Base-by-base conservation (phyloP, 2,797 vertebrate genomes). In the Myotis pilosus region DNA sequence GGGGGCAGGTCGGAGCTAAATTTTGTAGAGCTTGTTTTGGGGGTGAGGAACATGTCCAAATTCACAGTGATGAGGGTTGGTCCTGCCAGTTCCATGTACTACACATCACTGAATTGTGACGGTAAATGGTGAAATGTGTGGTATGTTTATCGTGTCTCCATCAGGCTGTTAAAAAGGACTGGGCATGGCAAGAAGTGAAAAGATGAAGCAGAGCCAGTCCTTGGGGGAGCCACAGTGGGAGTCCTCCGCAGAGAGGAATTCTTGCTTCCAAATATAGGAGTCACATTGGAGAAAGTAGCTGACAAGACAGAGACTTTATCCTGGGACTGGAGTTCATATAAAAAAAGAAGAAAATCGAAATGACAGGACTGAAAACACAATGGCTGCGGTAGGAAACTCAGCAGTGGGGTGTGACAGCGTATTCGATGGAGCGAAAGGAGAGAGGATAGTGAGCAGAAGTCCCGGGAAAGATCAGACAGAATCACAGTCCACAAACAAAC, bases 211-310 rank as follows among this genome's bases (percentile, higher is more conserved):
- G 23, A 16, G 33, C 28, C 62, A 36, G 44, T 1, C 33, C 11
- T 13, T 0, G 3, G 33, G 33, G 6, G 9, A 12, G 0, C 19
- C 25, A 0, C 6, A 2, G 0, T 2, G 6, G 38, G 44, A 22
- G 6, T 8, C 8, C 7, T 47, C 19, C 2, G 2, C 25, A 3
- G 6, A n/a, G 9, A 3, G 33, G 51, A n/a, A 72, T 11, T 6
- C 12, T 20, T n/a, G n/a, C 25, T 5, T 2, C n/a, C 30, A 66
- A 17, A 13, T 1, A 49, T 5, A 6, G 20, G 49, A 16, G 22
- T 23, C 0, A 2, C 1, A 15, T 10, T 82, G 28, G 10, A n/a
- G 82, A 25, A 47, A 20, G 47, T 4, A 44, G n/a, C 23, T 20
- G n/a, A 5, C 3, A 22, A 51, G 41, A 15, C 33, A 23, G 12